Percentiles rank a stretch among this genome's conserved stretches.
These are phyloP conservation scores for Melipona quadrifasciata DNA, from an alignment of 1,140 invertebrate genomes.

Conservation along the genomic window DNA sequence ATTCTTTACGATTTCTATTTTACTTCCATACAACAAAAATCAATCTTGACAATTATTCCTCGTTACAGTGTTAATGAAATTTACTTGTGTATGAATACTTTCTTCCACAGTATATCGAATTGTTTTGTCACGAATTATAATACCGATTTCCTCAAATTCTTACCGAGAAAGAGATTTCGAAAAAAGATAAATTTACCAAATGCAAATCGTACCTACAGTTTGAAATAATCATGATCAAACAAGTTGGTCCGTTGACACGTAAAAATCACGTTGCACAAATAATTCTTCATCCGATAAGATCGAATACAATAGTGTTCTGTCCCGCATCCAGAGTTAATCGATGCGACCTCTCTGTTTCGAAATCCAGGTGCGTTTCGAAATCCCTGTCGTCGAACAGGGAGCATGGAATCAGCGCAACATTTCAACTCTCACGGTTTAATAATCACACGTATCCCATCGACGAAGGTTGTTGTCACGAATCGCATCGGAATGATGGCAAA, in stretches of 20 bases:
- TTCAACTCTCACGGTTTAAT: slow-evolving; percentile 41
- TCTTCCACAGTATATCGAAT: not conserved
- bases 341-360: slow-evolving; percentile 28
- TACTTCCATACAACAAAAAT: too few species aligned
- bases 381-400: not conserved
- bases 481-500: slow-evolving; percentile 28
- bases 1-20: too few species aligned
- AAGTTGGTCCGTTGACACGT: not conserved
- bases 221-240: slow-evolving; percentile 4
- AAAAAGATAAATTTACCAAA: not conserved
- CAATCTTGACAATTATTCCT: not conserved
- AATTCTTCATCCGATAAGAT: slow-evolving; percentile 23
- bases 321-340: slow-evolving; percentile 37
- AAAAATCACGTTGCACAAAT: slow-evolving; percentile 30
- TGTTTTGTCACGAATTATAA: not conserved
- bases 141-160: not conserved
- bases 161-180: not conserved
- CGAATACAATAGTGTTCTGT: slow-evolving; percentile 32
- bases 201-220: not conserved
- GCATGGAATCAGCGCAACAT: slow-evolving; percentile 14
- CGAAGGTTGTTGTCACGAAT: slow-evolving; percentile 40
- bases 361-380: slow-evolving; percentile 40
- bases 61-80: not conserved
- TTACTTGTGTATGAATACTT: not conserved
- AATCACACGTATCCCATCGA: not conserved